Percentiles rank a stretch among this genome's conserved stretches.
phyloP scores from a whole-genome alignment of 2,113 vertebrate genomes.

The Gadus chalcogrammus region DNA sequence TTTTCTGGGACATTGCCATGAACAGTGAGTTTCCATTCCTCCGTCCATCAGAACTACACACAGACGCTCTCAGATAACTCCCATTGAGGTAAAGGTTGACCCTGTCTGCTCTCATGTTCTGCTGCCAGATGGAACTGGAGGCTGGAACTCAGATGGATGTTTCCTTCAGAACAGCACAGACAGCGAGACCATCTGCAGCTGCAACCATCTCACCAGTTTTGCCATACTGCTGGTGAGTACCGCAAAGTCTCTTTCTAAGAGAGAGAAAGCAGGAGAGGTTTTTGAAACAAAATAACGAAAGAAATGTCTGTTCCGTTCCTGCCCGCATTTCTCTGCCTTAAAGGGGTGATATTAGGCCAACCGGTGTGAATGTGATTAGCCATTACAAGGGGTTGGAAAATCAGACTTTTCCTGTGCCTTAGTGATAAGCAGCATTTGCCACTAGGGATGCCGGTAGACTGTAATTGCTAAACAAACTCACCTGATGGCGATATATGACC shows the following conservation, averaged over 20 bases:
- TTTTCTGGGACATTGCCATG: constrained; percentile 84
- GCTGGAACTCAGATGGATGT: constrained; percentile 86
- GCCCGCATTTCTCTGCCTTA: too few species aligned
- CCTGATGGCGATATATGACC: too few species aligned
- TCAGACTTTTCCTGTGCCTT: too few species aligned
- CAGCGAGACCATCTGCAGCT: constrained; percentile 82
- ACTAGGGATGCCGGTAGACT: too few species aligned
- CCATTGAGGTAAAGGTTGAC: neutral
- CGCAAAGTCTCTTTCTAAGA: neutral
- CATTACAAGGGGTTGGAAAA: too few species aligned
- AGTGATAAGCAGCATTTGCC: too few species aligned
- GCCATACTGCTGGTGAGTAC: constrained; percentile 84
- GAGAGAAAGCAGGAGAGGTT: too few species aligned
- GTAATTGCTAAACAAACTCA: too few species aligned
- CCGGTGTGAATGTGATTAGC: too few species aligned
- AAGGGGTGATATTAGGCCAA: too few species aligned
- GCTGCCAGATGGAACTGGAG: constrained; percentile 78
- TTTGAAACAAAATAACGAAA: too few species aligned
- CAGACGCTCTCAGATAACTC: neutral
- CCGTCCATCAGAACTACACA: neutral
- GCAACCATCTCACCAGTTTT: constrained; percentile 94
- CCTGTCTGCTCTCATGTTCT: constrained; percentile 7
- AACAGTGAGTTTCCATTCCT: constrained; percentile 75
- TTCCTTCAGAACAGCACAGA: constrained; percentile 68
- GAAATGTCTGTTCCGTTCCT: too few species aligned